Conservation (phyloP, 2,888 invertebrate genomes). For the Zhuqinia jingwanae region DNA sequence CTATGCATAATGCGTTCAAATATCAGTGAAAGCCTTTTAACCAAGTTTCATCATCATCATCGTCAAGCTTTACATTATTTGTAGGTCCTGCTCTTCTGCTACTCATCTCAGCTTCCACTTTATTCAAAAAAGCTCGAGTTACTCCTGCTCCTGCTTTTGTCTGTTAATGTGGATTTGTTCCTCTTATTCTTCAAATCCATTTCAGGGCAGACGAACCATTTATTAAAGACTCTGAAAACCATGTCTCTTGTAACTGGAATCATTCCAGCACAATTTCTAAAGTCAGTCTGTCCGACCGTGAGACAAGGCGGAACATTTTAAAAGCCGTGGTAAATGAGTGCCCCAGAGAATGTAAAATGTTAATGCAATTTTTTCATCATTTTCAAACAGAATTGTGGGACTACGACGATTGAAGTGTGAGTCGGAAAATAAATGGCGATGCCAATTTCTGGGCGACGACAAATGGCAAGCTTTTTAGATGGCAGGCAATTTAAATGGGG, state of each 20-base stretch:
- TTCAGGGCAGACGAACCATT: conserved; percentile 57
- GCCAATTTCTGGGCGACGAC: no score
- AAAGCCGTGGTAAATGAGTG: neutral
- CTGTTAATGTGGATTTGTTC: conserved; percentile 55
- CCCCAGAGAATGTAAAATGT: neutral
- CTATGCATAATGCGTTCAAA: conserved; percentile 24
- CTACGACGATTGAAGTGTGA: no score
- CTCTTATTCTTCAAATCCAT: conserved; percentile 40
- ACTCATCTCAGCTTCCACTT: neutral
- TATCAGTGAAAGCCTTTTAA: neutral
- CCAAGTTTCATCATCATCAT: neutral
- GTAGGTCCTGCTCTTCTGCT: neutral
- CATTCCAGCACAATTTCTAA: no score
- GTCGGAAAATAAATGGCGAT: no score
- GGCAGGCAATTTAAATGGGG: no score
- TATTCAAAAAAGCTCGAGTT: conserved; percentile 40
- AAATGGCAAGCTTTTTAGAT: no score
- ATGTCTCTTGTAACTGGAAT: no score
- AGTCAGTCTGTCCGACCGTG: conserved; percentile 9
- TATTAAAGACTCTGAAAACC: no score
- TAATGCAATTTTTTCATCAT: neutral
- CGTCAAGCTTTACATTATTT: neutral
- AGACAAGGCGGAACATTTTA: no score
- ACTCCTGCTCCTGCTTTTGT: conserved; percentile 6
- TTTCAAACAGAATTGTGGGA: neutral